Percentiles rank a stretch among this genome's conserved stretches.
Conservation (phyloP, 1,140 invertebrate genomes). For the Galleria mellonella region DNA sequence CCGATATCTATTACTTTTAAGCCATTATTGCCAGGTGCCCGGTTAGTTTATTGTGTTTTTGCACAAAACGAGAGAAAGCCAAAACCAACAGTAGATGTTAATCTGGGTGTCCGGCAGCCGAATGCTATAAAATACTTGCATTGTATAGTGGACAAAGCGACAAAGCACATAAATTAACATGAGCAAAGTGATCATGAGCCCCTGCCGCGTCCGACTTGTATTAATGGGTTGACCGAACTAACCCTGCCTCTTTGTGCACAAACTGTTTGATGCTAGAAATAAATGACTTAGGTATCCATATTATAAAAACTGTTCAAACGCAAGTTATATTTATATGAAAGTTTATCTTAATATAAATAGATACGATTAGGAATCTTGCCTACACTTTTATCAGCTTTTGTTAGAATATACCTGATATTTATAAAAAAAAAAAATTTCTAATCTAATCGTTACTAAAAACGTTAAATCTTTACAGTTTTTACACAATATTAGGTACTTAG, state of each 20-base stretch:
- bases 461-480: no score
- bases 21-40: slow-evolving; percentile 61
- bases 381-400: no score
- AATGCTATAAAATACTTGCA: slow-evolving; percentile 60
- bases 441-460: no score
- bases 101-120: slow-evolving; percentile 68
- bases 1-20: slow-evolving; percentile 20
- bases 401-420: no score
- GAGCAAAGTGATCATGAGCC: slow-evolving; percentile 69
- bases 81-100: slow-evolving; percentile 59
- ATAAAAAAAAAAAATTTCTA: no score
- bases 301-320: no score
- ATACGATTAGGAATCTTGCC: no score
- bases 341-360: no score
- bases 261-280: background rate
- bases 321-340: no score
- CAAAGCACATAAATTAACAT: slow-evolving; percentile 73
- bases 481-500: no score
- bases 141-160: slow-evolving; percentile 60
- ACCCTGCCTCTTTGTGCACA: slow-evolving; percentile 21
- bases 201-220: slow-evolving; percentile 32
- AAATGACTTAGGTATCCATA: background rate
- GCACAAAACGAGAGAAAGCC: slow-evolving; percentile 72
- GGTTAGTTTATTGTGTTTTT: slow-evolving; percentile 53
- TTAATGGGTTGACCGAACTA: slow-evolving; percentile 64